These are phyloP conservation scores for Sebastes hopkinsi DNA, from an alignment of 2,797 vertebrate species.

Conservation along the genomic window DNA sequence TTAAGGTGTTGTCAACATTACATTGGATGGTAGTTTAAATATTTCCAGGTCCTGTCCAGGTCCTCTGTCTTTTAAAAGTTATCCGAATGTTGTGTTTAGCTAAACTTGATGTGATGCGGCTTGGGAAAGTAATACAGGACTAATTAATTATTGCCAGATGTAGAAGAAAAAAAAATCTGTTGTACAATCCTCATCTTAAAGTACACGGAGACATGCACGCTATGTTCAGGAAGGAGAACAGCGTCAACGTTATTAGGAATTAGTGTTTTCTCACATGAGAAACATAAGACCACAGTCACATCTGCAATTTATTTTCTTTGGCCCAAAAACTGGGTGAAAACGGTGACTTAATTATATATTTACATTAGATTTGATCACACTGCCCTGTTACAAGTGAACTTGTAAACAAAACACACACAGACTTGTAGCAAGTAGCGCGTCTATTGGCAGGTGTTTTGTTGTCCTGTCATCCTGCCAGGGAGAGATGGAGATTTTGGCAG, in stretches of 20 bases:
- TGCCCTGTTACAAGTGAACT: background rate
- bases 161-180: background rate
- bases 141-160: background rate
- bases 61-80: background rate
- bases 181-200: background rate
- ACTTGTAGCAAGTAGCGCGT: background rate
- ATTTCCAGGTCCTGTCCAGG: background rate
- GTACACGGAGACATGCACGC: background rate
- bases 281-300: background rate
- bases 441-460: background rate
- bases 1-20: background rate
- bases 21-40: background rate
- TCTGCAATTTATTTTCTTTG: background rate
- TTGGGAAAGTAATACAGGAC: background rate
- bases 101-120: background rate
- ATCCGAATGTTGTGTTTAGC: background rate
- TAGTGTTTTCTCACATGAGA: background rate
- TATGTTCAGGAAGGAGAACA: background rate
- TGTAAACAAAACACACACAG: conserved; percentile 1
- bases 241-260: background rate
- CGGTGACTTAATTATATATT: background rate
- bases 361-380: background rate
- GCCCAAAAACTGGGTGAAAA: background rate
- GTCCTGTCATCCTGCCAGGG: background rate
- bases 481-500: conserved; percentile 4